These are phyloP conservation scores for Coranthus polyacanthus DNA, from an alignment of 2,797 vertebrate genomes.

Conservation along the genomic window DNA sequence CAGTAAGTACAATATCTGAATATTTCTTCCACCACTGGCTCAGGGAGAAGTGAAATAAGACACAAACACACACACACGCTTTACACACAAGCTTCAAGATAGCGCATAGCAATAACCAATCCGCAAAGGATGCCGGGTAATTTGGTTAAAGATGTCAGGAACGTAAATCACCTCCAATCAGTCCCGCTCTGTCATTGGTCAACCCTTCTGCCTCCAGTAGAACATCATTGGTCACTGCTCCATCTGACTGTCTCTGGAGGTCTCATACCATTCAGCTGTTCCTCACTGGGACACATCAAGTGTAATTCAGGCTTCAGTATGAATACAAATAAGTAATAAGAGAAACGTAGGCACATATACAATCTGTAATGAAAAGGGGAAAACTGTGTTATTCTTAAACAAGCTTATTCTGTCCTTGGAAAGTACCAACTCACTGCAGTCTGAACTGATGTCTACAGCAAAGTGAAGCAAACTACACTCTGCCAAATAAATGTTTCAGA, in stretches of 20 bases:
- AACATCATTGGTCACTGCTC: slow-evolving; percentile 74
- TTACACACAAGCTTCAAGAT: slow-evolving; percentile 58
- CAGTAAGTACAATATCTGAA: no score
- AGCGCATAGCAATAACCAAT: slow-evolving; percentile 84
- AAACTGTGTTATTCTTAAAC: not conserved
- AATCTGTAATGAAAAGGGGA: not conserved
- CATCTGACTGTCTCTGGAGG: slow-evolving; percentile 40
- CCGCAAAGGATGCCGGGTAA: slow-evolving; percentile 84
- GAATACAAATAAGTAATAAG: slow-evolving; percentile 17
- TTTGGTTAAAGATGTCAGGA: slow-evolving; percentile 89
- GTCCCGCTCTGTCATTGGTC: slow-evolving; percentile 73
- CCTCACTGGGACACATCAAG: slow-evolving; percentile 24
- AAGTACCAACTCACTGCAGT: not conserved
- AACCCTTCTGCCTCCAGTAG: slow-evolving; percentile 35
- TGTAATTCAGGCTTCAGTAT: slow-evolving; percentile 2
- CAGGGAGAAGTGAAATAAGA: slow-evolving; percentile 41
- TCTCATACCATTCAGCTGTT: slow-evolving; percentile 43
- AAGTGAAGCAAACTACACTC: not conserved
- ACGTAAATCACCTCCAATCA: slow-evolving; percentile 89
- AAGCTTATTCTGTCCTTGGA: not conserved
- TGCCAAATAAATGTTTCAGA: slow-evolving; percentile 1
- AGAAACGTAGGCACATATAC: not conserved
- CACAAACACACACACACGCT: slow-evolving; percentile 27
- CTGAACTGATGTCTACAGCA: not conserved
- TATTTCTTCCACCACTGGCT: no score